Conservation (phyloP, 2,888 invertebrate species). For the Papilio protenor region DNA sequence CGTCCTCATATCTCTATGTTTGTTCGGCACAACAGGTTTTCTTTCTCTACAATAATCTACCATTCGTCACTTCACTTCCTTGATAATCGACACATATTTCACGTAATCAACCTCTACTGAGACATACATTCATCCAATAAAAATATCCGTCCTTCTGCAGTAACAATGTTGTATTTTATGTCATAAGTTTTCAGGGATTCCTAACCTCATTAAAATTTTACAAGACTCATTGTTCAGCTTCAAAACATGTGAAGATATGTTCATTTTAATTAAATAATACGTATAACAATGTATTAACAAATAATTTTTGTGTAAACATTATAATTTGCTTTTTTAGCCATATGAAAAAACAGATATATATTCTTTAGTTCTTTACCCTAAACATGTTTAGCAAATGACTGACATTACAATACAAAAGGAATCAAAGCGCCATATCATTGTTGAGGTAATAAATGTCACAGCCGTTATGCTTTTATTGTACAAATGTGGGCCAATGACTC, state of each 20-base stretch:
- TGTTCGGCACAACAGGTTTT: too few species aligned
- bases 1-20: too few species aligned
- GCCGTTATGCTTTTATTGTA: conserved; percentile 43
- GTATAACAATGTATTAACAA: background rate
- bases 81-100: too few species aligned
- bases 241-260: background rate
- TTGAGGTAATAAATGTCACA: conserved; percentile 31
- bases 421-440: conserved; percentile 16
- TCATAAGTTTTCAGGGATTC: background rate
- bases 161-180: background rate
- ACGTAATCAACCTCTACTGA: too few species aligned
- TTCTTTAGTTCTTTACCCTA: background rate
- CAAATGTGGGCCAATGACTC: conserved; percentile 51
- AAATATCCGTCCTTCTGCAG: background rate
- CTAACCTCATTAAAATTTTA: background rate
- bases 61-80: too few species aligned
- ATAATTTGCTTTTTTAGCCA: background rate
- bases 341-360: background rate
- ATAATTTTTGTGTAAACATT: background rate
- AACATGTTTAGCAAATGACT: background rate
- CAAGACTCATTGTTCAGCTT: background rate
- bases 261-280: background rate
- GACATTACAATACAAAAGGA: conserved; percentile 11
- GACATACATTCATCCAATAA: background rate
- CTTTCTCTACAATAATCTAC: too few species aligned